Percentiles rank a stretch among this genome's conserved stretches.
Conservation (phyloP, 2,113 vertebrate species). For the Phoenicopterus ruber region DNA sequence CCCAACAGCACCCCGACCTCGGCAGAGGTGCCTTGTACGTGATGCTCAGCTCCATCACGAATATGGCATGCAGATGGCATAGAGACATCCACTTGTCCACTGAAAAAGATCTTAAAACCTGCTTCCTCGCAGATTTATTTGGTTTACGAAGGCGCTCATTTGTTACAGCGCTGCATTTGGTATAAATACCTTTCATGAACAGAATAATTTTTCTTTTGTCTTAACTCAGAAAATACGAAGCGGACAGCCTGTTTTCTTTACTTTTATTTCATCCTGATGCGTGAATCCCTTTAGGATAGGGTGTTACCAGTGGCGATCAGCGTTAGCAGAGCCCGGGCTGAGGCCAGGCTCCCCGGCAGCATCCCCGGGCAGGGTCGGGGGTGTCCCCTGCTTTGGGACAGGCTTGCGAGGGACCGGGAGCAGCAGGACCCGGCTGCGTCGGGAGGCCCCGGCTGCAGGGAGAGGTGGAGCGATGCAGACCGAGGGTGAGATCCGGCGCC, state of each 20-base stretch:
- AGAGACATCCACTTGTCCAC: background rate
- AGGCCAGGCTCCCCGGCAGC: background rate
- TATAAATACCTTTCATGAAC: background rate
- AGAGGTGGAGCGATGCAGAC: too few species aligned
- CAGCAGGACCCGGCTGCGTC: rapidly evolving
- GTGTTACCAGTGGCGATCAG: background rate
- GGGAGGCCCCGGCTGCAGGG: background rate
- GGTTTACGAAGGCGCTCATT: rapidly evolving
- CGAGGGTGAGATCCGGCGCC: background rate
- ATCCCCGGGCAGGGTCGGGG: rapidly evolving
- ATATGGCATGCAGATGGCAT: background rate
- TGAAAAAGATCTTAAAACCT: background rate
- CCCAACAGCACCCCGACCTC: background rate
- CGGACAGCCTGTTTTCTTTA: background rate
- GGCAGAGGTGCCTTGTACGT: background rate
- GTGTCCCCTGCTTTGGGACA: background rate
- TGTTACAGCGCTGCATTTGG: rapidly evolving
- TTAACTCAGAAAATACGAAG: background rate
- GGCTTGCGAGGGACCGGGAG: background rate
- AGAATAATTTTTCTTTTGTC: background rate
- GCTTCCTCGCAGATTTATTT: background rate
- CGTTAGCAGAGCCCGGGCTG: rapidly evolving
- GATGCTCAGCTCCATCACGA: background rate
- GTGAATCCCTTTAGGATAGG: background rate
- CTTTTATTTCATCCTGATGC: background rate